phyloP scores from a whole-genome alignment of 2,888 invertebrate species.

The Clusia tigrina region DNA sequence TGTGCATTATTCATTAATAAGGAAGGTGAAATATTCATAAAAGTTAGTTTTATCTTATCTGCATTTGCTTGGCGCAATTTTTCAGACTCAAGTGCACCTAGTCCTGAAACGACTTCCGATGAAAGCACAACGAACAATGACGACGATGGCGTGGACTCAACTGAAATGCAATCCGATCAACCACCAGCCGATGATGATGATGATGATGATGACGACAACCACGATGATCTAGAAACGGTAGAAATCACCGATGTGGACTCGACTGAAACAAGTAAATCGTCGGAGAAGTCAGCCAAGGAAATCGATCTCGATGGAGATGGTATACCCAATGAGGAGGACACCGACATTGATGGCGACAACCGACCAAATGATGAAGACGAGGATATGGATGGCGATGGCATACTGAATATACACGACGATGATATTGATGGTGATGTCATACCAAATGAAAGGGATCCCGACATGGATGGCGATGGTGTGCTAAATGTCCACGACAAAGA shows the following conservation, averaged over 20 bases:
- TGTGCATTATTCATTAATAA: not conserved
- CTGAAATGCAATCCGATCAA: constrained; percentile 56
- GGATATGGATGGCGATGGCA: constrained; percentile 45
- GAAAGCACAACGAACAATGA: constrained; percentile 54
- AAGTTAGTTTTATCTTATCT: not conserved
- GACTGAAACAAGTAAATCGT: constrained; percentile 50
- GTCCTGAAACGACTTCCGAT: constrained; percentile 47
- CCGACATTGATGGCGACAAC: constrained; percentile 28
- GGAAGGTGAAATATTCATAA: constrained; percentile 9
- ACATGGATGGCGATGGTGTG: constrained; percentile 57
- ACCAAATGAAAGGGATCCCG: constrained; percentile 55
- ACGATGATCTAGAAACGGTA: constrained; percentile 54
- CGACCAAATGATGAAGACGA: constrained; percentile 19
- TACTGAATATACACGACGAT: constrained; percentile 49
- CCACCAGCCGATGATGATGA: constrained; percentile 51
- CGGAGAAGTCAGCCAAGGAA: constrained; percentile 27
- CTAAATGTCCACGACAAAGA: constrained; percentile 58
- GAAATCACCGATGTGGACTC: constrained; percentile 59
- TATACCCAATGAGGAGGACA: constrained; percentile 22
- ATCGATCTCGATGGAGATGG: constrained; percentile 22
- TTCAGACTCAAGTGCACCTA: constrained; percentile 43
- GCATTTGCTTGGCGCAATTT: constrained; percentile 7
- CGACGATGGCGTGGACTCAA: constrained; percentile 46
- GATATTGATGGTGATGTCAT: constrained; percentile 55
- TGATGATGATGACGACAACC: constrained; percentile 46